Evolutionary conservation across 1,140 invertebrate species (phyloP).

Genomic region (Diorhabda elongata): DNA sequence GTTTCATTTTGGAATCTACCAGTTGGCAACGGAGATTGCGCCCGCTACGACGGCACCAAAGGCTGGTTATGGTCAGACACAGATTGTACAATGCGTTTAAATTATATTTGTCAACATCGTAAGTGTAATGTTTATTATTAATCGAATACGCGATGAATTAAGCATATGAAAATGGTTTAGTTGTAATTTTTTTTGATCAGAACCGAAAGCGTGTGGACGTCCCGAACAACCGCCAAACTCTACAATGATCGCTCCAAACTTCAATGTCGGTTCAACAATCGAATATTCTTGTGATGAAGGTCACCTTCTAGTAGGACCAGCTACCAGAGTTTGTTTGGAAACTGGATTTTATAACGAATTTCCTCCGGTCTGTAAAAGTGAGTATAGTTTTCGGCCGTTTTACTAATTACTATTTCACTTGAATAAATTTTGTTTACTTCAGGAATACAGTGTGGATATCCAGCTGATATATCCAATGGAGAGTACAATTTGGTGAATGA

Average conservation of each 20-base stretch:
- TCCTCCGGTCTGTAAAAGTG: constrained; percentile 89
- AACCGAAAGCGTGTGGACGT: constrained; percentile 82
- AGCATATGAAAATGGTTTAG: too few species aligned
- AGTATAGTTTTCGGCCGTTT: constrained; percentile 42
- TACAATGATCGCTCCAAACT: constrained; percentile 70
- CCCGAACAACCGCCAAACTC: constrained; percentile 92
- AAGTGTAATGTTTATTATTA: constrained; percentile 49
- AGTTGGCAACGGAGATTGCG: constrained; percentile 78
- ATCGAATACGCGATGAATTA: not conserved
- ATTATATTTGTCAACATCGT: constrained; percentile 94
- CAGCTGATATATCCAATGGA: constrained; percentile 80
- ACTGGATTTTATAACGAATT: constrained; percentile 93
- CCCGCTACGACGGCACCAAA: constrained; percentile 85
- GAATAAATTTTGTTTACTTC: constrained; percentile 13
- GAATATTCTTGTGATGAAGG: constrained; percentile 84
- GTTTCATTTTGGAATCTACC: constrained; percentile 91
- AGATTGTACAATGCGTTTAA: constrained; percentile 77
- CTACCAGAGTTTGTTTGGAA: constrained; percentile 76
- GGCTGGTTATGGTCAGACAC: constrained; percentile 95
- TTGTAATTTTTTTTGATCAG: constrained; percentile 48
- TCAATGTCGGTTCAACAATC: constrained; percentile 80
- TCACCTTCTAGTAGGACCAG: constrained; percentile 80
- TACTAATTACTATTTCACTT: too few species aligned
- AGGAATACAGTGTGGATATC: constrained; percentile 87
- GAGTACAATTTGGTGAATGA: constrained; percentile 77